Evolutionary conservation across 2,113 vertebrate genomes (phyloP).

Genomic region (Channa argus): DNA sequence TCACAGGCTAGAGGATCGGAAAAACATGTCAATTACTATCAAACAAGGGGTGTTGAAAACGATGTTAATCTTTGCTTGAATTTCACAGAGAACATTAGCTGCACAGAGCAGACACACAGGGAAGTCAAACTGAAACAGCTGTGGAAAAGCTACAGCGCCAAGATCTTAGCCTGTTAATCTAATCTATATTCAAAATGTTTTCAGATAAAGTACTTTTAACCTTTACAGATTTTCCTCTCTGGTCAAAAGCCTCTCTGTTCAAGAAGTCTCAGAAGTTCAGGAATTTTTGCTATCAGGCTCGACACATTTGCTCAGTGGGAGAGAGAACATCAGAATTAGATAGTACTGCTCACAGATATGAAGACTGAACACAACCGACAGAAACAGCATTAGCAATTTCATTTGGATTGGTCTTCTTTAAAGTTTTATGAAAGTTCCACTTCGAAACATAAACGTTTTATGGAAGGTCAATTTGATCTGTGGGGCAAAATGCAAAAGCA

Average conservation of each 20-base stretch:
- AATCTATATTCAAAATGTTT: not conserved
- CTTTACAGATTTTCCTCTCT: not conserved
- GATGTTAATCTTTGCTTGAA: constrained; percentile 20
- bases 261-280: not conserved
- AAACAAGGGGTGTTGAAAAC: constrained; percentile 47
- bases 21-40: constrained; percentile 68
- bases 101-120: not conserved
- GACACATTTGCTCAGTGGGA: not conserved
- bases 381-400: constrained; percentile 53
- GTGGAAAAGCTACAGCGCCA: not conserved
- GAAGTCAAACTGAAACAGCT: not conserved
- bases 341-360: constrained; percentile 11
- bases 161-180: not conserved
- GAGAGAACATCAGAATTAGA: constrained; percentile 22
- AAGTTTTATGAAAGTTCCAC: constrained; percentile 56
- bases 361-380: constrained; percentile 21
- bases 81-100: constrained; percentile 9
- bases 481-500: constrained; percentile 44
- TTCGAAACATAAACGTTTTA: constrained; percentile 60
- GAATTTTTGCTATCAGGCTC: not conserved
- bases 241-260: not conserved
- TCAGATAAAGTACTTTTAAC: not conserved
- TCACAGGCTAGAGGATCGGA: constrained; percentile 24
- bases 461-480: constrained; percentile 57
- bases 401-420: constrained; percentile 52